Conservation (phyloP, 2,888 invertebrate species). For the Campoletis raptor region DNA sequence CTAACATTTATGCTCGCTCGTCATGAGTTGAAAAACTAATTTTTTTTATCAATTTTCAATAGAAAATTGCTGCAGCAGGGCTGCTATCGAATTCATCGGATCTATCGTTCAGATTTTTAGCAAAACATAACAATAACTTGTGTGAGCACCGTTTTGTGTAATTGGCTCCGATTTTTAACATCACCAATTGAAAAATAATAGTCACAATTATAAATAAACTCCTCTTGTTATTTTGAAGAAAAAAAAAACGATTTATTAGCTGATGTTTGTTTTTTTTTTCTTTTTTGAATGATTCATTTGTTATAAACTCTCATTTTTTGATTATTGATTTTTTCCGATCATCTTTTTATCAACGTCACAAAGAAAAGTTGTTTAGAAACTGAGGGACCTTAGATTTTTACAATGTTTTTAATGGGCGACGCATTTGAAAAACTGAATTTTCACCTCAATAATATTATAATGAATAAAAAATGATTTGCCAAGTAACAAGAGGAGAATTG, state of each 20-base stretch:
- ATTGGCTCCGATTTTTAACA: slow-evolving; percentile 24
- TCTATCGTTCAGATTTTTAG: slow-evolving; percentile 13
- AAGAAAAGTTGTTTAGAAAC: neutral
- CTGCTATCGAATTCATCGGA: slow-evolving; percentile 19
- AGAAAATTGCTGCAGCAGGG: slow-evolving; percentile 2
- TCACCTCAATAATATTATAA: neutral
- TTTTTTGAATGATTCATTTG: neutral
- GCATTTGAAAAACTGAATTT: neutral
- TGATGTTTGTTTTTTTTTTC: neutral
- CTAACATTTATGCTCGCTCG: slow-evolving; percentile 45
- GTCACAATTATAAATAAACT: neutral
- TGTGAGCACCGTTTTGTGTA: slow-evolving; percentile 26
- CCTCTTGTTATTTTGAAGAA: slow-evolving; percentile 4
- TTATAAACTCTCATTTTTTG: neutral
- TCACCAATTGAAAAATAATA: neutral
- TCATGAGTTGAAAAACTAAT: slow-evolving; percentile 12
- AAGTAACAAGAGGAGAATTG: slow-evolving; percentile 13
- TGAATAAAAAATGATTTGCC: neutral
- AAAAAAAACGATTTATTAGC: neutral
- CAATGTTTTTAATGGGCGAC: neutral
- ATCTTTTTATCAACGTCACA: neutral
- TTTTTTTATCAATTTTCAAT: neutral
- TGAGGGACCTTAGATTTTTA: neutral
- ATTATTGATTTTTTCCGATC: neutral
- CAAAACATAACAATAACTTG: slow-evolving; percentile 5